These are phyloP conservation scores for Azorinus chamasolen DNA, from an alignment of 2,888 invertebrate species.

Conservation along the genomic window DNA sequence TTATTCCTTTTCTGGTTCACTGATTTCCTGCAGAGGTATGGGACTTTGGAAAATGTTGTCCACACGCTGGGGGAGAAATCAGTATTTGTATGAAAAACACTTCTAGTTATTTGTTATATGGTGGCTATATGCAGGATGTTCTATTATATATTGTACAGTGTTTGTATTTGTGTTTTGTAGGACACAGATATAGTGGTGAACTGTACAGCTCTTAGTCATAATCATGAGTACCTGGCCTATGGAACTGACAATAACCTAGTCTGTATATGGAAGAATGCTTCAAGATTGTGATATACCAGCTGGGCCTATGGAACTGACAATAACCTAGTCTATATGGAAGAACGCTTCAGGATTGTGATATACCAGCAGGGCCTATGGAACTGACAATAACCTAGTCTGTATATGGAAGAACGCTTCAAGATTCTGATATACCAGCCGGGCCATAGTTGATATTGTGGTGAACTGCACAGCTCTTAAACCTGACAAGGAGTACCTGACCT, in stretches of 20 bases:
- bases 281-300: conserved; percentile 19
- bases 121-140: too few species aligned
- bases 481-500: conserved; percentile 71
- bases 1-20: too few species aligned
- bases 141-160: too few species aligned
- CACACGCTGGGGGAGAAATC: too few species aligned
- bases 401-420: conserved; percentile 73
- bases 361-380: conserved; percentile 76
- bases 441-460: conserved; percentile 54
- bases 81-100: too few species aligned
- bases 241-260: conserved; percentile 84
- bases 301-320: conserved; percentile 73
- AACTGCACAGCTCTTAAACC: conserved; percentile 77
- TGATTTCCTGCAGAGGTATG: too few species aligned
- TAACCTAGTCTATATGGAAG: conserved; percentile 76
- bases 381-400: conserved; percentile 83
- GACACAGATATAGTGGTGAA: conserved; percentile 71
- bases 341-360: conserved; percentile 69
- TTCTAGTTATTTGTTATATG: too few species aligned
- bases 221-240: conserved; percentile 72
- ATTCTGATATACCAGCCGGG: not conserved
- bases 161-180: not conserved
- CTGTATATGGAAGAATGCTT: conserved; percentile 77
- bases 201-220: conserved; percentile 73
- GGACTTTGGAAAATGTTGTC: too few species aligned